Evolutionary conservation across 2,888 invertebrate genomes (phyloP), one percentile per base, ranked within the genome.

Genomic region (Dolomedes plantarius): DNA sequence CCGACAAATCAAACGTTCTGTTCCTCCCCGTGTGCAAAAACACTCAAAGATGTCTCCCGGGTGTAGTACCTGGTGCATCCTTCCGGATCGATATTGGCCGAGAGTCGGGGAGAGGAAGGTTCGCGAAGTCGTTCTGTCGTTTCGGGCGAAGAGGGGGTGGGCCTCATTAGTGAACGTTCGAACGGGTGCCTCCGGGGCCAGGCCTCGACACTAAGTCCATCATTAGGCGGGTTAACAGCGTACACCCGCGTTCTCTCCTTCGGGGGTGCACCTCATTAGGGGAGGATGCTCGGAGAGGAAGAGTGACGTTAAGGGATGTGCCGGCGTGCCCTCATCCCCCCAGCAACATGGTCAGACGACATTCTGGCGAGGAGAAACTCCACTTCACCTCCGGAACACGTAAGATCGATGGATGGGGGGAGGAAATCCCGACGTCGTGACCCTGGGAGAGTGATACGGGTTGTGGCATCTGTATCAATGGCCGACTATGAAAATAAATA

Each of bases 181-280:
- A 62, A 39, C 64, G 23, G 32, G 50, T 31, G 39, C 16, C 50
- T 68, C 69, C 41, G n/a, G 69, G 75, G 81, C 68, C 74, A 75
- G 62, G 50, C 69, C 75, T 62, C 82, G 75, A 82, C 75, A 76
- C 82, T 82, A 82, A 82, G 82, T 71, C 75, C 82, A 56, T 82
- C 82, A 82, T 82, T 82, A 82, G 75, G 69, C 75, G 75, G 82
- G 82, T 71, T 82, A 82, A 82, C 82, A 76, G 31, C 82, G 71
- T 75, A 69, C 81, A 39, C 36, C 62, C 67, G 56, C 56, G 19
- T 23, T 56, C 23, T 23, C 3, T 56, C 23, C 56, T 56, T 56
- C 56, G 11, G 56, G 56, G 56, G 56, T 56, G 56, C 56, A 23
- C 56, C 56, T 56, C 56, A 56, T 56, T 56, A 56, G 56, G 23